phyloP scores from a whole-genome alignment of 2,888 invertebrate species.

The Megastigmus dorsalis region DNA sequence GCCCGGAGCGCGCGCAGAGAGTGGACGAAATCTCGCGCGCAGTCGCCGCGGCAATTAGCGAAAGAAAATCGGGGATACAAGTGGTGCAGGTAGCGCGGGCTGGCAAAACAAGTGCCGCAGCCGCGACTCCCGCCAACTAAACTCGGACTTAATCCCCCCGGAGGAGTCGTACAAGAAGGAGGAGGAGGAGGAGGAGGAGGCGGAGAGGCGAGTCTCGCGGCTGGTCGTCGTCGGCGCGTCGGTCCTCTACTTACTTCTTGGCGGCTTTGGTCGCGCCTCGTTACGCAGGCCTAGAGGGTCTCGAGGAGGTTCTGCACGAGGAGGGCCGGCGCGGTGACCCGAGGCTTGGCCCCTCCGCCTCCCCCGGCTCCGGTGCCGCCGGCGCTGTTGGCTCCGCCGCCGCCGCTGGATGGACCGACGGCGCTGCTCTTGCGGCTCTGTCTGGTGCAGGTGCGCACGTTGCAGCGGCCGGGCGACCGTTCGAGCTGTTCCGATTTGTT shows the following conservation, averaged over 20 bases:
- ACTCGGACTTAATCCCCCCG: slow-evolving; percentile 51
- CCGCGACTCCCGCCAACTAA: not conserved
- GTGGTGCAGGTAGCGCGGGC: too few relatives aligned
- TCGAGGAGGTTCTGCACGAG: slow-evolving; percentile 71
- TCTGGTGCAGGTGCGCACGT: slow-evolving; percentile 66
- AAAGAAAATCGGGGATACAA: not conserved
- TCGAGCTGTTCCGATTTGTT: slow-evolving; percentile 72
- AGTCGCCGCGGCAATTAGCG: too few relatives aligned
- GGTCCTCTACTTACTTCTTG: not conserved
- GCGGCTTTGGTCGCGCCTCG: too few relatives aligned
- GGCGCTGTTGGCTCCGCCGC: too few relatives aligned
- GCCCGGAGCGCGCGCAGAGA: too few relatives aligned
- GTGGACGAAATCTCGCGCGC: too few relatives aligned
- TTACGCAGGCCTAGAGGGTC: slow-evolving; percentile 64
- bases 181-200: not conserved
- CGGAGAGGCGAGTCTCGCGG: not conserved
- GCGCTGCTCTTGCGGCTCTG: slow-evolving; percentile 61
- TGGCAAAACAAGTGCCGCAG: too few relatives aligned
- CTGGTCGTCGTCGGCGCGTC: not conserved
- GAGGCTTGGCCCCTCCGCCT: slow-evolving; percentile 66
- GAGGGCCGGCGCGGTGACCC: slow-evolving; percentile 67
- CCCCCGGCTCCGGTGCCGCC: slow-evolving; percentile 50
- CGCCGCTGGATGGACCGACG: too few relatives aligned
- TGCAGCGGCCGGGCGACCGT: slow-evolving; percentile 63
- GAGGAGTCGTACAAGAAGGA: not conserved